Evolutionary conservation across 2,888 invertebrate genomes (phyloP), one percentile per base, ranked within the genome.

Genomic region (Bhutanitis thaidina): DNA sequence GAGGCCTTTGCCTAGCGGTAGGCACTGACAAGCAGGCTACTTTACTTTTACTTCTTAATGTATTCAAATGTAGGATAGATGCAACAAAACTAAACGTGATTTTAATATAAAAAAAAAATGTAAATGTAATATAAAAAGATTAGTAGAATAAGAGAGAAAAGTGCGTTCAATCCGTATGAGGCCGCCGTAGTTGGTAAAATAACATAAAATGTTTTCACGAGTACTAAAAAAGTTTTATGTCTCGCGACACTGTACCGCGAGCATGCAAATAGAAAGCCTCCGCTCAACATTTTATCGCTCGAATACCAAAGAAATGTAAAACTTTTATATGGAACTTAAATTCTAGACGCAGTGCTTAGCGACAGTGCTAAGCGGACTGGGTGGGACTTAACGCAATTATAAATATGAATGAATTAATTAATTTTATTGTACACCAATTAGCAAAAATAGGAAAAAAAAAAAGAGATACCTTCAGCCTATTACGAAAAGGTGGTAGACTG

Each of bases 261-360:
- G 43, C 49, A 58, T 56, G 58, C 52, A 55, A 55, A 58, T 59
- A 57, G 56, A 60, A 54, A 52, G 43, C 41, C 49, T 16, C 16
- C 29, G 29, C 36, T 54, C 52, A 57, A 37, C 59, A 52, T 58
- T 64, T 67, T 61, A 65, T 60, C 46, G 59, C 58, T 41, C 12
- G 35, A 56, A 56, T 61, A 59, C 60, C 59, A 10, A 35, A 60
- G 34, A 47, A 43, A 57, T 59, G 48, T 57, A 57, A 58, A 52
- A 54, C 38, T 40, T n/a, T 10, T 13, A 16, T 14, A 34, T 13
- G 35, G 16, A 36, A 30, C 35, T 13, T 30, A 7, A 16, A 43
- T 15, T n/a, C 12, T 16, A 30, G 30, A 20, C 30, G 5, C 10
- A 27, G 25, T 34, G 25, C 10, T 10, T 32, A 29, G 39, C 7